Evolutionary conservation across 2,113 vertebrate species (phyloP), one percentile per base, ranked within the genome.

Genomic region (Cynoglossus semilaevis): DNA sequence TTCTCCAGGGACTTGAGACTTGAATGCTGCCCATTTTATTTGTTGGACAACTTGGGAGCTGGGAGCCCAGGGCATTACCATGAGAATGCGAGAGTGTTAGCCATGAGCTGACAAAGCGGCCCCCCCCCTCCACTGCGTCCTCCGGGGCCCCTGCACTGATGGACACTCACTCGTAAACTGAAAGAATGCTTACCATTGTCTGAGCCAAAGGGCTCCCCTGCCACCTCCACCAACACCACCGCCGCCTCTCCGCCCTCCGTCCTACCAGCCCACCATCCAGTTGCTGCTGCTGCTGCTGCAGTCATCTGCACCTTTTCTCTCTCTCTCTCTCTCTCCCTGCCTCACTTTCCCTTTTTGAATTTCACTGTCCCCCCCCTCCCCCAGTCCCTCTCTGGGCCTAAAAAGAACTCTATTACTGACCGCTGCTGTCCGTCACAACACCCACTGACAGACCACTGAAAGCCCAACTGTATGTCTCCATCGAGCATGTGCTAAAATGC

Each of bases 1-100:
- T 80, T 89, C 81, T 88, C 78, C 54, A 51, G 88, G 85, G 87
- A 66, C 83, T 89, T 89, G 89, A 87, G 88, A 89, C 79, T 93
- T 95, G 93, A 93, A 96, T 94, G 91, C 93, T 90, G 92, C 91
- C 92, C 90, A 92, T 95, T 95, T 95, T 92, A 95, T 95, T 94
- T 94, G 91, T 94, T 94, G 93, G 93, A 92, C 92, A 93, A 95
- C 93, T 94, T 90, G 89, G 79, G 90, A 93, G 93, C 92, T 91
- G 92, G 91, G 90, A 94, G 89, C 88, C 91, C 80, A 79, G 87
- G 85, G 84, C 89, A 96, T 96, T 96, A 95, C 92, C 94, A 96
- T 95, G 93, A 95, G 92, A 96, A 96, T 95, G 89, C 90, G 15
- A 6, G 53, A 76, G 91, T 92, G 94, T 94, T 94, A 86, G 90